Conservation (phyloP, 2,888 invertebrate genomes). For the Cantharis flavilabris region DNA sequence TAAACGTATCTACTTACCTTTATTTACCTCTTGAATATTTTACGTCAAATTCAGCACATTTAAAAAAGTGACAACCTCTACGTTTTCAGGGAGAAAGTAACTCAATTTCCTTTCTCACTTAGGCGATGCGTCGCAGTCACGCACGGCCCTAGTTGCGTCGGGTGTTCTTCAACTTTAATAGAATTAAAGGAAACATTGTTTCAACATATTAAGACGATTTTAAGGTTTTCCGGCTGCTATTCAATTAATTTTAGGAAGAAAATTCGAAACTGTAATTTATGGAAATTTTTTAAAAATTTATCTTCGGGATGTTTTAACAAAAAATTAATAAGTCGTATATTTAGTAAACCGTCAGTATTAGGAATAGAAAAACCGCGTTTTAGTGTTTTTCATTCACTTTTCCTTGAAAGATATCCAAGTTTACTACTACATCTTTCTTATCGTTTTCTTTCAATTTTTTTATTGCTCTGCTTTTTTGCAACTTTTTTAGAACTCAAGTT, state of each 20-base stretch:
- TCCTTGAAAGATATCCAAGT: background rate
- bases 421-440: background rate
- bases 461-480: background rate
- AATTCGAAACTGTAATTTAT: background rate
- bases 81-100: background rate
- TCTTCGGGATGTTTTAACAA: background rate
- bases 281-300: background rate
- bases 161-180: background rate
- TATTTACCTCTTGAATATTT: background rate
- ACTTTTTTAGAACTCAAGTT: background rate
- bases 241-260: background rate
- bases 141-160: background rate
- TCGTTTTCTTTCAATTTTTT: background rate
- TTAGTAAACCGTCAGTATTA: background rate
- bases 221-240: background rate
- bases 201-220: background rate
- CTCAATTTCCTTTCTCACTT: background rate
- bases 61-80: background rate
- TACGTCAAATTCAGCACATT: background rate
- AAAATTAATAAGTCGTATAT: background rate
- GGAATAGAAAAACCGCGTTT: background rate
- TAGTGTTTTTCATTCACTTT: background rate
- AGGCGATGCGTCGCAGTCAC: background rate
- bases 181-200: background rate
- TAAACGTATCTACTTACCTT: background rate